These are phyloP conservation scores for Rachycentron canadum DNA, from an alignment of 2,797 vertebrate species.

Conservation along the genomic window DNA sequence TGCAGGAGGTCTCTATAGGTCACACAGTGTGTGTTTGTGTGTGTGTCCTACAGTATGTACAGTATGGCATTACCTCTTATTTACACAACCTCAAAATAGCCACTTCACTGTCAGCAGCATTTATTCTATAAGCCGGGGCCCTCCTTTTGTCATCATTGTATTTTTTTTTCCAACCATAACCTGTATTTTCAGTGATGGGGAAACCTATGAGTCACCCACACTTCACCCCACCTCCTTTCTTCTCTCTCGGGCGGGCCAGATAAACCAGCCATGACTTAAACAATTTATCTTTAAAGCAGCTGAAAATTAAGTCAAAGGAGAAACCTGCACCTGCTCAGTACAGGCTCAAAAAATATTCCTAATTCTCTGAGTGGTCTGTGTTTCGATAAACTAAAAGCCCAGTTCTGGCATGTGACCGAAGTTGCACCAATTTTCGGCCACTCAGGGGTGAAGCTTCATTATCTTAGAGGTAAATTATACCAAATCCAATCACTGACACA, in stretches of 20 bases:
- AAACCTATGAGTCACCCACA: conserved; percentile 58
- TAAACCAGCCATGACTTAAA: conserved; percentile 48
- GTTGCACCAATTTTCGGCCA: conserved; percentile 17
- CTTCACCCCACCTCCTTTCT: background rate
- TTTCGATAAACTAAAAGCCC: conserved; percentile 63
- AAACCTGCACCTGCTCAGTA: background rate
- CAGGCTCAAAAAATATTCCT: background rate
- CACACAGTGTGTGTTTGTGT: conserved; percentile 26
- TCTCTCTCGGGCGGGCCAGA: conserved; percentile 34
- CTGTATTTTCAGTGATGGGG: conserved; percentile 54
- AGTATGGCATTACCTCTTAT: conserved; percentile 57
- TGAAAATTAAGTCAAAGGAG: conserved; percentile 28
- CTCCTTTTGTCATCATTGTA: conserved; percentile 52
- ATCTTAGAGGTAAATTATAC: conserved; percentile 13
- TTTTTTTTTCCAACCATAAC: conserved; percentile 43
- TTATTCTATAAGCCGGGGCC: conserved; percentile 44
- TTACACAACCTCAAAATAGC: conserved; percentile 71
- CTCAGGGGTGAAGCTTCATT: conserved; percentile 32
- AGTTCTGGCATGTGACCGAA: conserved; percentile 43
- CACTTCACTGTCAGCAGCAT: conserved; percentile 52
- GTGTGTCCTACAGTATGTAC: conserved; percentile 55
- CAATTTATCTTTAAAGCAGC: conserved; percentile 37
- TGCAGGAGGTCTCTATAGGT: conserved; percentile 70
- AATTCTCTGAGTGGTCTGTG: conserved; percentile 18
- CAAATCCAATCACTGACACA: conserved; percentile 13